A percentile compares a stretch with the other conserved stretches of the same genome.
These are phyloP conservation scores for Sclerurus mexicanus DNA, from an alignment of 2,113 vertebrate species.

Conservation along the genomic window DNA sequence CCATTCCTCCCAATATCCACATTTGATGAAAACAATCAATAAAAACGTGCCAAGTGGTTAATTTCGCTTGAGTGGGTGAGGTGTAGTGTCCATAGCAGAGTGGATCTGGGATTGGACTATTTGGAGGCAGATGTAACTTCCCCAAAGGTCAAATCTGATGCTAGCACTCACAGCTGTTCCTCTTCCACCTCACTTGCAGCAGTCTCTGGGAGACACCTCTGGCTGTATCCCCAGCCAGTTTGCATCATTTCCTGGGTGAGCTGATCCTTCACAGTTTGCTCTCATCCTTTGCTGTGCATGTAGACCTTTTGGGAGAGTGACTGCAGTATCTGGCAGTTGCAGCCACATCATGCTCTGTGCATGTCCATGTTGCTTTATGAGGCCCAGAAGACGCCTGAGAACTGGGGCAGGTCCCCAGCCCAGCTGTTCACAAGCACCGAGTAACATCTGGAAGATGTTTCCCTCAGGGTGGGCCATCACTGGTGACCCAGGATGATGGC, in stretches of 20 bases:
- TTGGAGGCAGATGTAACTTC: background rate
- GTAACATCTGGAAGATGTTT: background rate
- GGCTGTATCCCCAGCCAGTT: background rate
- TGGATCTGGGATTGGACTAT: background rate
- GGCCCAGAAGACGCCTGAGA: background rate
- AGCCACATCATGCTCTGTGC: accelerated
- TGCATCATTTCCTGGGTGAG: background rate
- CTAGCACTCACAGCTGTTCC: background rate
- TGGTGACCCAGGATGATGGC: background rate
- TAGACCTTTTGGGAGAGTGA: background rate
- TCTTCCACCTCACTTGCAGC: background rate
- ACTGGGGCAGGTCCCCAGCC: background rate
- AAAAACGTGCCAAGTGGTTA: background rate
- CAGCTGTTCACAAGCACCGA: background rate
- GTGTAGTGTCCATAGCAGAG: background rate
- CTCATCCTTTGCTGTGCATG: background rate
- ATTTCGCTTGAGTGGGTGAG: background rate
- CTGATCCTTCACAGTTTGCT: background rate
- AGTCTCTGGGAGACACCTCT: background rate
- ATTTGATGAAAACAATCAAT: background rate
- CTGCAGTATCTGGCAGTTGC: background rate
- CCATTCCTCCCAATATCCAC: background rate
- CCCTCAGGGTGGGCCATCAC: background rate
- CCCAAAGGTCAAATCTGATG: background rate
- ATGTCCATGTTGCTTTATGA: background rate